Percentiles rank a stretch among this genome's conserved stretches.
phyloP scores from a whole-genome alignment of 2,113 vertebrate species.

The Hyperoodon ampullatus region DNA sequence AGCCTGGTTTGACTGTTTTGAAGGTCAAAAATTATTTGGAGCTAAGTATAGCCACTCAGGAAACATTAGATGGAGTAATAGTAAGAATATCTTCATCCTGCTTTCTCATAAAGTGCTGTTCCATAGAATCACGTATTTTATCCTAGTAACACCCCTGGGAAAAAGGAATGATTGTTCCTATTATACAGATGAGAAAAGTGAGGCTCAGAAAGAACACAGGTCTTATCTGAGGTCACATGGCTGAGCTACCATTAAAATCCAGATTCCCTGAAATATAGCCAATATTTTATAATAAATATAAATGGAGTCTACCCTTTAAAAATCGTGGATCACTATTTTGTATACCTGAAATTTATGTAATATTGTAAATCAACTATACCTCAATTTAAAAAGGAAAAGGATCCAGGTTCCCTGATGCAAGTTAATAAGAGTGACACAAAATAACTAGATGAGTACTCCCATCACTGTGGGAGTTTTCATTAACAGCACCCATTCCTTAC shows the following conservation, averaged over 20 bases:
- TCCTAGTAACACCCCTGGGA: rapidly evolving
- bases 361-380: neutral
- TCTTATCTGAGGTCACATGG: neutral
- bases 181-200: neutral
- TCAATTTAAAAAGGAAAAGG: neutral
- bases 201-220: neutral
- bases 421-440: too few relatives aligned
- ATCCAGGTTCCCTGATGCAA: neutral
- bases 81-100: neutral
- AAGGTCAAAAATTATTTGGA: neutral
- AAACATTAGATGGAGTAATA: neutral
- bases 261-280: neutral
- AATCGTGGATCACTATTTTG: neutral
- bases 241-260: neutral
- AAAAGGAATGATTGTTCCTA: neutral
- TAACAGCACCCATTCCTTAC: neutral
- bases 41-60: neutral
- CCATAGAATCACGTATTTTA: neutral
- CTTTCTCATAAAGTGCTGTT: neutral
- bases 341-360: neutral
- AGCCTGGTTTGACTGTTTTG: neutral
- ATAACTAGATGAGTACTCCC: rapidly evolving
- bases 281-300: neutral
- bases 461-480: rapidly evolving
- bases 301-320: neutral